phyloP scores from a whole-genome alignment of 2,797 vertebrate species.

The Melanotaenia pygmaea region DNA sequence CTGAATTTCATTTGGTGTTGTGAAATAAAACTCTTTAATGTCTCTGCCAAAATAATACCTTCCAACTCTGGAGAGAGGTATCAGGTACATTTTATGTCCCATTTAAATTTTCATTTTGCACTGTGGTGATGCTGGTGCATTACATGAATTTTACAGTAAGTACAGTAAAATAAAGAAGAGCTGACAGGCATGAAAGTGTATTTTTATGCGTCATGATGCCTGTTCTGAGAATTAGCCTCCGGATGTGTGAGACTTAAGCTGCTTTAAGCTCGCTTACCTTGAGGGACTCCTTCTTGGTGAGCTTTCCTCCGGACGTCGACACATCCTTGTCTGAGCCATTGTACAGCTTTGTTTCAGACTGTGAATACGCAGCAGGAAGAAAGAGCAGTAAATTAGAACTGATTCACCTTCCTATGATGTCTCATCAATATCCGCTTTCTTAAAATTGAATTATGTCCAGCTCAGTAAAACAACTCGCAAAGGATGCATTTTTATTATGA shows the following conservation, averaged over 20 bases:
- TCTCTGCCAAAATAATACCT: slow-evolving; percentile 17
- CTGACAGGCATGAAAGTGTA: not conserved
- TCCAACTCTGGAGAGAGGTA: not conserved
- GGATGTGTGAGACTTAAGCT: slow-evolving; percentile 26
- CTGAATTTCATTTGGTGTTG: slow-evolving; percentile 22
- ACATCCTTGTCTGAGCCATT: slow-evolving; percentile 98
- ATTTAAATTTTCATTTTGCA: not conserved
- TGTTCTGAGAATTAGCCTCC: slow-evolving; percentile 11
- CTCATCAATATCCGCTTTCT: not conserved
- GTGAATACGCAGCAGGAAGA: slow-evolving; percentile 52
- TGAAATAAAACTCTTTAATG: slow-evolving; percentile 11
- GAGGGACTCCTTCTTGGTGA: slow-evolving; percentile 99
- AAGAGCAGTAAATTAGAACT: not conserved
- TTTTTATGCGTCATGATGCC: slow-evolving; percentile 10
- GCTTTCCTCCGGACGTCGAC: slow-evolving; percentile 90
- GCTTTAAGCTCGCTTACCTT: slow-evolving; percentile 84
- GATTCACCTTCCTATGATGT: not conserved
- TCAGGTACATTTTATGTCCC: not conserved
- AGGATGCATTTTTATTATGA: no score
- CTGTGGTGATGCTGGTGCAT: not conserved
- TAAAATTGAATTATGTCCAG: not conserved
- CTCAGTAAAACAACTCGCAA: not conserved
- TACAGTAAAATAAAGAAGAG: not conserved
- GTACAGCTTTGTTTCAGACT: slow-evolving; percentile 98
- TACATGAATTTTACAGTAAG: no score